A percentile compares a stretch with the other conserved stretches of the same genome.
Evolutionary conservation across 2,888 invertebrate genomes (phyloP).

Genomic region (Epicampocera succincta): DNA sequence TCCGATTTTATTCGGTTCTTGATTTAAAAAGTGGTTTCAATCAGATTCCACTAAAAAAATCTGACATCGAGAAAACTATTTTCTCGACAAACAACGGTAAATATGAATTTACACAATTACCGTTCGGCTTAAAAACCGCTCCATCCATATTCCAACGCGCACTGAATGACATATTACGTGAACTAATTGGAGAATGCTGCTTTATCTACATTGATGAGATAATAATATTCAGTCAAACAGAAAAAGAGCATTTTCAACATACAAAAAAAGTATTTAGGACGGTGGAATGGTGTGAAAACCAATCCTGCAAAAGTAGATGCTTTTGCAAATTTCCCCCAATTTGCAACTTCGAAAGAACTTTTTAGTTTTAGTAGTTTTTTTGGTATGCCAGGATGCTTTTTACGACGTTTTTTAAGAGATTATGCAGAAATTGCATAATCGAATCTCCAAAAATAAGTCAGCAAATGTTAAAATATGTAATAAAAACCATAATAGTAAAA

Average conservation of each 20-base stretch:
- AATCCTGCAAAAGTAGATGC: constrained; percentile 60
- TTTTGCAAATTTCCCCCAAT: constrained; percentile 27
- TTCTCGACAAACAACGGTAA: constrained; percentile 35
- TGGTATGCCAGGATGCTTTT: constrained; percentile 52
- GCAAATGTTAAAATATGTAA: neutral
- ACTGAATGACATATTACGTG: constrained; percentile 42
- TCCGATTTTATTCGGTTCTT: constrained; percentile 36
- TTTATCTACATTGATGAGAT: constrained; percentile 50
- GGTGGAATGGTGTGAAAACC: constrained; percentile 49
- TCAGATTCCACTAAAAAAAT: constrained; percentile 26
- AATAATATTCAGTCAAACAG: constrained; percentile 37
- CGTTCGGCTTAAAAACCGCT: constrained; percentile 31
- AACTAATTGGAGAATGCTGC: constrained; percentile 32
- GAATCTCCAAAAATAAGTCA: constrained; percentile 8
- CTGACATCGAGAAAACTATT: constrained; percentile 17
- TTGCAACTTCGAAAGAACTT: constrained; percentile 58
- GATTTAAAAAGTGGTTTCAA: no score
- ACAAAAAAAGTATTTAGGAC: constrained; percentile 22
- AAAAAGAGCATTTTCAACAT: constrained; percentile 11
- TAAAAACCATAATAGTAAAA: constrained; percentile 33
- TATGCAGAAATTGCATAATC: constrained; percentile 36
- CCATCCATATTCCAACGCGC: constrained; percentile 49
- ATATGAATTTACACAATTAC: constrained; percentile 33
- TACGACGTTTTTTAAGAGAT: constrained; percentile 25
- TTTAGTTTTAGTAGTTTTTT: constrained; percentile 62